Evolutionary conservation across 2,888 invertebrate species (phyloP), one percentile per base, ranked within the genome.

Genomic region (Galerucella nymphaeae): DNA sequence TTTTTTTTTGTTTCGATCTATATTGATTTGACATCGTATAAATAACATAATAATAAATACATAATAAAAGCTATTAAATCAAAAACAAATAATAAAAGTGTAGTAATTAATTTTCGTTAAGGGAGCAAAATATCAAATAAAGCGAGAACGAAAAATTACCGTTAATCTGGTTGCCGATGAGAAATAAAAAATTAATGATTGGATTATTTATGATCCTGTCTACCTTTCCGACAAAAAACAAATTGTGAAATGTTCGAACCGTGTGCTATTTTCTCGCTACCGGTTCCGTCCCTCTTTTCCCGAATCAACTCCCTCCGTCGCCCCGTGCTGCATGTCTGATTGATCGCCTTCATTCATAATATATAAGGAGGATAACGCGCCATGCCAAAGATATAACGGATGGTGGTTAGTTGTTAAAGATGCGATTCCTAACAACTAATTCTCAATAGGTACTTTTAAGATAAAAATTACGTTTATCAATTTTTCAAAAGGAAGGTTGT

Each of bases 121-220:
- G 50, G 2, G 8, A 30, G 10, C 1, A n/a, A 16, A 61, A 45
- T 58, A 58, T 42, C 23, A 58, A 45, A 58, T 23, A 38, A 50
- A 61, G 42, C 66, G 53, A 69, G 57, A 66, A 62, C 62, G 70
- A 70, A 62, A 73, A 73, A 73, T 73, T 66, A 62, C 66, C 61
- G 73, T 63, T 66, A 73, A 73, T 73, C 70, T 70, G 62, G 73
- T 66, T 70, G 65, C 66, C 66, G 70, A 73, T 70, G 73, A 73
- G 66, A 73, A 73, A 70, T 73, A 70, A 73, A 73, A 70, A 73
- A 73, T 70, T 73, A 69, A 73, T 70, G 69, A 73, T 73, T 58
- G 70, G 62, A 66, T 73, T 73, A 73, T 73, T 73, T 73, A 73
- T 73, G 66, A 70, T 57, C 66, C 50, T 63, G 73, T 73, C 73